Conservation (phyloP, 1,140 invertebrate genomes). For the Trachelipus rathkii region DNA sequence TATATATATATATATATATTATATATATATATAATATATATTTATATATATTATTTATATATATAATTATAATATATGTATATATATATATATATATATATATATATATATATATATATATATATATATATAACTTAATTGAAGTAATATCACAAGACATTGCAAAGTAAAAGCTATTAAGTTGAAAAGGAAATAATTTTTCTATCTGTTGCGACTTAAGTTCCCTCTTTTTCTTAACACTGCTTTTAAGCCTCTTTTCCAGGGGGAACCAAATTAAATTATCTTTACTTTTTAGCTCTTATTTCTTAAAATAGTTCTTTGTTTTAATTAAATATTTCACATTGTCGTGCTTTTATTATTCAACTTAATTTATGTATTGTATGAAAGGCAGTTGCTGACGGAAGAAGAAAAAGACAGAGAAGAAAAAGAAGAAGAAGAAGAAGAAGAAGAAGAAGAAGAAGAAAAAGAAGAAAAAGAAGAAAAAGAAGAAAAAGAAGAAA, state of each 20-base stretch:
- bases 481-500: neutral
- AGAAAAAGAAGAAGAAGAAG: neutral
- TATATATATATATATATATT: too few relatives aligned
- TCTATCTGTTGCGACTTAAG: neutral
- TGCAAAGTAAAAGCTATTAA: too few relatives aligned
- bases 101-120: too few relatives aligned
- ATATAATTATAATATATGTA: too few relatives aligned
- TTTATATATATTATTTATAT: too few relatives aligned
- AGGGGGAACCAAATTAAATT: too few relatives aligned
- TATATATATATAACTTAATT: too few relatives aligned
- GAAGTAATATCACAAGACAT: neutral
- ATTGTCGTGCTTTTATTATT: conserved; percentile 1
- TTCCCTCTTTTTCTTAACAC: too few relatives aligned
- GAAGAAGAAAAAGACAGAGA: neutral
- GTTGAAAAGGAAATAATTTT: conserved; percentile 1
- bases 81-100: too few relatives aligned
- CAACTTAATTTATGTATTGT: neutral
- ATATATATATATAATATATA: too few relatives aligned
- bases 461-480: neutral
- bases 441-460: neutral
- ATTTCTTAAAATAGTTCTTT: neutral
- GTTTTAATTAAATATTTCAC: neutral
- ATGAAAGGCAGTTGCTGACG: neutral
- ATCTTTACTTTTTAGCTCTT: neutral
- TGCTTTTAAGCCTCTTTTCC: too few relatives aligned